Base-by-base conservation (phyloP, 2,888 invertebrate species). In the Pharmacophagus antenor region DNA sequence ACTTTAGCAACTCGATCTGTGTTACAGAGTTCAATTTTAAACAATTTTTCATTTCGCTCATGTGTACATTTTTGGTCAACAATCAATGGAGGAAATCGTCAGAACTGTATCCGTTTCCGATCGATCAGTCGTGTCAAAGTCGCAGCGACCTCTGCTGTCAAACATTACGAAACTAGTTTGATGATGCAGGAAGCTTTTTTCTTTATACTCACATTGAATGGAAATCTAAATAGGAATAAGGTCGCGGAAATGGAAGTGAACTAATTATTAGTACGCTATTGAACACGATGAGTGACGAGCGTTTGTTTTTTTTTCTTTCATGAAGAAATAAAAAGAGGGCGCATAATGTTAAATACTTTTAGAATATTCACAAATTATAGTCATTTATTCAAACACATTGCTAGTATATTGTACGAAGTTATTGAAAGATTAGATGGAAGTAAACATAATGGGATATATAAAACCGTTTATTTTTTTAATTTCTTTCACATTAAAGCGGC, bases 31-130 rank as follows among this genome's bases (percentile, higher is more conserved):
- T 15, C 31, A 31, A 3, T 31, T 31, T n/a, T 27, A 6, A 6
- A 27, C 7, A 27, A 10, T 10, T 7, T 27, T 27, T 27, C 7
- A 8, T 27, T 31, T 12, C 10, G 10, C 10, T 31, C 31, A 31
- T 0, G 15, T 31, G 10, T 31, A 15, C 31, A 17, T 21, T 41
- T 21, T 51, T 67, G 77, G 74, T 76, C 70, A 67, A 68, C 61
- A 56, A 63, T 59, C 58, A 56, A 65, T 65, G 72, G 70, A 63
- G 61, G 70, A 65, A 69, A 70, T 65, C 73, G 75, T 71, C 74
- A 72, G 67, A 67, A 70, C 70, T 63, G 75, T 74, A 73, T 81
- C 77, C 77, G 78, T 78, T 82, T 84, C 82, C 80, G 76, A 69
- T 67, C 63, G 58, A 63, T 44, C 60, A 65, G 56, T 65, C 61